These are phyloP conservation scores for Odontamblyopus rebecca DNA, from an alignment of 2,797 vertebrate species.

Conservation along the genomic window DNA sequence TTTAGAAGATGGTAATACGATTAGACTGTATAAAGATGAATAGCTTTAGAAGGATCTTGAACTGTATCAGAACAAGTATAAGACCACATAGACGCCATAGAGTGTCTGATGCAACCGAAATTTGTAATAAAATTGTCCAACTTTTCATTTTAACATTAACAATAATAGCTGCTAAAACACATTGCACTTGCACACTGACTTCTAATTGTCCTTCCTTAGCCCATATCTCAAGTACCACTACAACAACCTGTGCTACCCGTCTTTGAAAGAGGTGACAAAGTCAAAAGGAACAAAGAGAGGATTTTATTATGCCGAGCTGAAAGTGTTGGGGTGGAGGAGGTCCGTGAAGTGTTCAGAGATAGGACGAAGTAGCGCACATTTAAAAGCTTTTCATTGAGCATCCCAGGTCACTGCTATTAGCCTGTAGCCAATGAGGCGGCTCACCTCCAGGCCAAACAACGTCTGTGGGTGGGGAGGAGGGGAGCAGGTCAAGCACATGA, in stretches of 20 bases:
- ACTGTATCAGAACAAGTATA: too few species aligned
- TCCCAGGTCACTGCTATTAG: slow-evolving; percentile 54
- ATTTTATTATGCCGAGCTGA: slow-evolving; percentile 26
- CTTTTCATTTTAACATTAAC: too few species aligned
- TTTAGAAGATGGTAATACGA: too few species aligned
- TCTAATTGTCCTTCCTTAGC: neutral
- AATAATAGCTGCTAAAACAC: neutral
- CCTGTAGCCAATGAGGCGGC: slow-evolving; percentile 44
- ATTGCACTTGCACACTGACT: neutral
- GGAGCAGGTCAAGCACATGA: slow-evolving; percentile 52
- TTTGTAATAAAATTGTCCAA: too few species aligned
- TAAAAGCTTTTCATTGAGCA: slow-evolving; percentile 47
- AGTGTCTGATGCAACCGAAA: too few species aligned
- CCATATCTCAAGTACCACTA: slow-evolving; percentile 1
- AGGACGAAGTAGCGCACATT: slow-evolving; percentile 33
- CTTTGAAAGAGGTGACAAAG: neutral
- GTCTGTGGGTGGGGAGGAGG: slow-evolving; percentile 38
- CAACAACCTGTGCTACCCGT: neutral
- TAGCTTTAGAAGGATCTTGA: too few species aligned
- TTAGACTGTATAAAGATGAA: too few species aligned
- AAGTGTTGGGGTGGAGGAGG: slow-evolving; percentile 27
- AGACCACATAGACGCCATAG: too few species aligned
- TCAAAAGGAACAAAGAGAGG: neutral
- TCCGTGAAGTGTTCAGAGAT: slow-evolving; percentile 26
- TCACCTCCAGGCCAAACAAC: slow-evolving; percentile 45